These are phyloP conservation scores for Augochlora pura DNA, from an alignment of 1,140 invertebrate genomes.

Conservation along the genomic window DNA sequence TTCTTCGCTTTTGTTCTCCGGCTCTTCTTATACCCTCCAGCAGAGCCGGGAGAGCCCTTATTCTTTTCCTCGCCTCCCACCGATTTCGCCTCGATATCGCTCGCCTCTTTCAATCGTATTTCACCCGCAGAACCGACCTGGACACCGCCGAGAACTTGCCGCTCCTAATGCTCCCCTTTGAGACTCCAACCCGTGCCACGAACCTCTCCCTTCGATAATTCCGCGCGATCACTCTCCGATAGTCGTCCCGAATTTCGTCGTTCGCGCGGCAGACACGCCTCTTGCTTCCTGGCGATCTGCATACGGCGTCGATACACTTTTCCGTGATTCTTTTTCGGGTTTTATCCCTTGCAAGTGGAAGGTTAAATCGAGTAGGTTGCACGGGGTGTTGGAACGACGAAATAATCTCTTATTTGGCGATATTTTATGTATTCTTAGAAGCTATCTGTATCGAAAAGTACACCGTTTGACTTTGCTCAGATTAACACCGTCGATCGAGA, in stretches of 20 bases:
- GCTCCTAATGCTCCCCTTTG: constrained; percentile 29
- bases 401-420: too few species aligned
- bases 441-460: too few species aligned
- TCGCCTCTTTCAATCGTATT: constrained; percentile 49
- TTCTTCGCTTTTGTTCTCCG: constrained; percentile 27
- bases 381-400: too few species aligned
- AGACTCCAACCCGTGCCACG: background rate
- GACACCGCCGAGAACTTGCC: constrained; percentile 31
- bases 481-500: too few species aligned
- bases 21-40: constrained; percentile 36
- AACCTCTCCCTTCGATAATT: background rate
- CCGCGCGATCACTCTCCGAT: background rate
- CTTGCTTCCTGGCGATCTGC: too few species aligned
- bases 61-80: constrained; percentile 49
- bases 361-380: too few species aligned
- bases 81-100: constrained; percentile 56
- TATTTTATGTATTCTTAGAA: too few species aligned
- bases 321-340: too few species aligned
- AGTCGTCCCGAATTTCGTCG: background rate
- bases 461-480: too few species aligned
- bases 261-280: too few species aligned
- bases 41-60: constrained; percentile 44
- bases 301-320: too few species aligned
- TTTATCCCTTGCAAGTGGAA: too few species aligned
- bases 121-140: constrained; percentile 48